phyloP scores from a whole-genome alignment of 2,113 vertebrate species.

The Lucifuga dentata region DNA sequence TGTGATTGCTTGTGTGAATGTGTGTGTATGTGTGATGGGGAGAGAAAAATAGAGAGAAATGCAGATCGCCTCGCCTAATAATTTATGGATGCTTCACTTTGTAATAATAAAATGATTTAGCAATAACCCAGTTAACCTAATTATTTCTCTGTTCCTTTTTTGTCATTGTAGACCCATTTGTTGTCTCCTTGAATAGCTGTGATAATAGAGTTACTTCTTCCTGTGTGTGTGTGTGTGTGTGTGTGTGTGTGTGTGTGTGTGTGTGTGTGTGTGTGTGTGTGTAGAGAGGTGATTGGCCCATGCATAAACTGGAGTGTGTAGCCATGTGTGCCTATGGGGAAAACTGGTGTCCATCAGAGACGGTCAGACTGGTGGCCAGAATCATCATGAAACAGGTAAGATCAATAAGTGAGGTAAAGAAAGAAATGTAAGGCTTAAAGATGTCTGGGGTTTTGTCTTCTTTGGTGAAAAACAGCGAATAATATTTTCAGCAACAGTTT shows the following conservation, averaged over 20 bases:
- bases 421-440: not conserved
- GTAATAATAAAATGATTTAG: not conserved
- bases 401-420: not conserved
- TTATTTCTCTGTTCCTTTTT: not conserved
- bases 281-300: slow-evolving; percentile 94
- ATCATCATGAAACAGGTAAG: slow-evolving; percentile 95
- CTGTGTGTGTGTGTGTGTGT: not conserved
- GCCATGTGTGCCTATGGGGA: slow-evolving; percentile 93
- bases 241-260: slow-evolving; percentile 15
- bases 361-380: slow-evolving; percentile 93
- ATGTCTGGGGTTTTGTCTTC: no score
- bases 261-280: slow-evolving; percentile 11
- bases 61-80: not conserved
- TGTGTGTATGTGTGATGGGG: not conserved
- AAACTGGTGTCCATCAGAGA: slow-evolving; percentile 97
- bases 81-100: slow-evolving; percentile 10
- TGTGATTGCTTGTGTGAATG: no score
- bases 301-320: slow-evolving; percentile 96
- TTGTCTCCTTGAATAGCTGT: not conserved
- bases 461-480: no score
- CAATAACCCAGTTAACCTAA: not conserved
- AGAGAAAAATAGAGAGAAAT: not conserved
- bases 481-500: no score
- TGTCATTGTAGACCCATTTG: not conserved
- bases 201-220: not conserved